Evolutionary conservation across 2,113 vertebrate species (phyloP), one percentile per base, ranked within the genome.

Genomic region (Spheniscus mendiculus): DNA sequence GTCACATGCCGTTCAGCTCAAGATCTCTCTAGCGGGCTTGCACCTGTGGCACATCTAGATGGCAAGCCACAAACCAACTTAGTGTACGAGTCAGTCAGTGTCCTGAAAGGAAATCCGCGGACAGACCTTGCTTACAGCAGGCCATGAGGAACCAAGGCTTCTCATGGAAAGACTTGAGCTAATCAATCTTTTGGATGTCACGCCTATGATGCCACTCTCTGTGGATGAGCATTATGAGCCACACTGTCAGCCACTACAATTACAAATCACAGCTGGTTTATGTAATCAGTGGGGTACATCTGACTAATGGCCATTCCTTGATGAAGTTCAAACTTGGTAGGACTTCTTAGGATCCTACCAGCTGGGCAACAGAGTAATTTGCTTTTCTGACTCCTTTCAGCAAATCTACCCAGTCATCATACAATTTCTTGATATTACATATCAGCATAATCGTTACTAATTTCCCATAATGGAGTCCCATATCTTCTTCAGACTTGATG

Each of bases 81-180:
- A 49, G 13, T 22, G 34, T 26, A 25, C 0, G 0, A 79, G 27
- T 16, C 52, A 52, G 13, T 14, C 66, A 21, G 19, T 17, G 12
- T 44, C 59, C 55, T 22, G 2, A 6, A 89, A 81, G 34, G 23
- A 66, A 73, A 83, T n/a, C 12, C 10, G 16, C 34, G 25, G 30
- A 6, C 12, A 56, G 34, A 67, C 15, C 29, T 73, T 5, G 12
- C 42, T 53, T 49, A 30, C 49, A 65, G 50, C 49, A 73, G 34
- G 8, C 13, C 53, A 77, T 2, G n/a, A 82, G 27, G 12, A 69
- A 45, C 4, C 10, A 49, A 62, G 36, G 20, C 25, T 82, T 62
- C 50, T 40, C 25, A 16, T 4, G 15, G 40, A 44, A 81, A 73
- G 14, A 44, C 14, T 29, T 7, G 16, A 42, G 19, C 20, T 56